Conservation (phyloP, 2,888 invertebrate species). For the Nysson spinosus region DNA sequence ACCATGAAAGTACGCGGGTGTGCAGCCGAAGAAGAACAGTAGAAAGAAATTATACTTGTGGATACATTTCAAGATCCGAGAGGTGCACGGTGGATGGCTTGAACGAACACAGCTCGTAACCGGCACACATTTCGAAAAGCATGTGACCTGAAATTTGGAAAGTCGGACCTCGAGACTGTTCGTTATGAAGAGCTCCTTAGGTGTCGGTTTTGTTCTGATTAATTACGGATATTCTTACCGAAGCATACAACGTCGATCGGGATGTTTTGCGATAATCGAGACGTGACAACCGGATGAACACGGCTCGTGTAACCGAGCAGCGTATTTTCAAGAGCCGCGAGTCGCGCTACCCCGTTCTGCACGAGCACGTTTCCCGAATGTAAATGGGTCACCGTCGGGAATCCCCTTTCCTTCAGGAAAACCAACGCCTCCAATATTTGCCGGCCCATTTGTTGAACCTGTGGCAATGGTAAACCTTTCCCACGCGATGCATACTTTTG, state of each 20-base stretch:
- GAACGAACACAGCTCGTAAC: slow-evolving; percentile 87
- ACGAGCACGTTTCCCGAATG: slow-evolving; percentile 95
- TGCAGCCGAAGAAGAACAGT: slow-evolving; percentile 1
- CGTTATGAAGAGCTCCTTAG: too few relatives aligned
- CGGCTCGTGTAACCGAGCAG: slow-evolving; percentile 86
- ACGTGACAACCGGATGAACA: slow-evolving; percentile 79
- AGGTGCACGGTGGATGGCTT: slow-evolving; percentile 86
- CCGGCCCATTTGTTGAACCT: slow-evolving; percentile 91
- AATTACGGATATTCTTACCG: too few relatives aligned
- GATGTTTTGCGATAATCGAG: slow-evolving; percentile 78
- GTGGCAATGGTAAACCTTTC: slow-evolving; percentile 85
- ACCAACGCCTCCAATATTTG: slow-evolving; percentile 92
- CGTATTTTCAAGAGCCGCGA: slow-evolving; percentile 92
- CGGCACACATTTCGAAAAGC: slow-evolving; percentile 94
- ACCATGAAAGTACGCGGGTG: background rate
- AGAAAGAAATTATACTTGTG: slow-evolving; percentile 80
- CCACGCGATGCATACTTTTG: slow-evolving; percentile 86
- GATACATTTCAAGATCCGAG: slow-evolving; percentile 83
- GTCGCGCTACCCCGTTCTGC: slow-evolving; percentile 93
- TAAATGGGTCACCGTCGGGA: slow-evolving; percentile 91
- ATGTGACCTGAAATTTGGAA: slow-evolving; percentile 81
- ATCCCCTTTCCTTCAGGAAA: slow-evolving; percentile 91
- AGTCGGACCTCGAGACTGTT: too few relatives aligned
- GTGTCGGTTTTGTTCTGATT: too few relatives aligned
- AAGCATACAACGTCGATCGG: slow-evolving; percentile 85